Percentiles rank a stretch among this genome's conserved stretches.
These are phyloP conservation scores for Ciconia stormi DNA, from an alignment of 2,113 vertebrate genomes.

Conservation along the genomic window DNA sequence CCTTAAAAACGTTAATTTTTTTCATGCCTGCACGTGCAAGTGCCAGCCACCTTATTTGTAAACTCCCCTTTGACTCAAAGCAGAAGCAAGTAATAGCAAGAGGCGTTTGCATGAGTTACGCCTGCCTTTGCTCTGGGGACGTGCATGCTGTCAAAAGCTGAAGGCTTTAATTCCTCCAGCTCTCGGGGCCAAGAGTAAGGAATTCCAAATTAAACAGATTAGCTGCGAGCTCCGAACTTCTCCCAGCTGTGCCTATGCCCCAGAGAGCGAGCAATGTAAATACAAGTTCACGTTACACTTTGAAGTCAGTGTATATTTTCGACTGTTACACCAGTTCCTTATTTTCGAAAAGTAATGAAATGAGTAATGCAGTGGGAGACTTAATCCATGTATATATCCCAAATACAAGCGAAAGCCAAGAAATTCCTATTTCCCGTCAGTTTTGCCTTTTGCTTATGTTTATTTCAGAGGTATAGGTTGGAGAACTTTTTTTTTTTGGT, in stretches of 20 bases:
- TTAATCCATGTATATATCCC: neutral
- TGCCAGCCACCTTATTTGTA: neutral
- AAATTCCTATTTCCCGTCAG: neutral
- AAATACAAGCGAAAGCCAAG: neutral
- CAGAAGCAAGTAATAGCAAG: accelerated
- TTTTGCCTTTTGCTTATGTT: neutral
- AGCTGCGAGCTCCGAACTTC: neutral
- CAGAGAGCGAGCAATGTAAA: neutral
- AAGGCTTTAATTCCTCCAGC: neutral
- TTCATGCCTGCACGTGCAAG: accelerated
- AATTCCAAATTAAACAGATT: slow-evolving; percentile 53
- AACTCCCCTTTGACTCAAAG: neutral
- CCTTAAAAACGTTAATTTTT: neutral
- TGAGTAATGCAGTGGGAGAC: slow-evolving; percentile 21
- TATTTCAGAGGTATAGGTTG: neutral
- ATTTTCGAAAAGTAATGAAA: neutral
- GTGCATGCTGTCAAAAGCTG: neutral
- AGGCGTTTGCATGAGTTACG: neutral
- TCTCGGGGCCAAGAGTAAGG: neutral
- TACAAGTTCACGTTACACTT: neutral
- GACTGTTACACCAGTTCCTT: neutral
- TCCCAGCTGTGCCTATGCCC: neutral
- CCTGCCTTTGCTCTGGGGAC: neutral
- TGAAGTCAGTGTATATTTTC: neutral
- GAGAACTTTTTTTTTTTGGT: neutral